Base-by-base conservation (phyloP, 2,113 vertebrate genomes). In the Todiramphus chloris region DNA sequence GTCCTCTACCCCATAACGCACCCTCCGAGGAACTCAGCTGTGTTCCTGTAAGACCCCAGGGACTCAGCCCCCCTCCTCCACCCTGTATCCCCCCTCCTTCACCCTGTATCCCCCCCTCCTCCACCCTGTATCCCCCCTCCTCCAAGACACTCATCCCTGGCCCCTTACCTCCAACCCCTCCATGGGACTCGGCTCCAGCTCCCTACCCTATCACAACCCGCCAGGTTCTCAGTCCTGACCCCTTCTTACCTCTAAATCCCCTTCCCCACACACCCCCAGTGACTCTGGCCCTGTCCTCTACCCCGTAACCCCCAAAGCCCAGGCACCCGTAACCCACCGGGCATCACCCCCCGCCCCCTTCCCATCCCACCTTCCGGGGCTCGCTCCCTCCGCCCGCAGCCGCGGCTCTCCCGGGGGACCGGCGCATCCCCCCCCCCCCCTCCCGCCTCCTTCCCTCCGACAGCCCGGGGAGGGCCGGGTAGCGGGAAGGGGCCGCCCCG, bases 301-400 rank as follows among this genome's bases (percentile, higher is more conserved):
- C 43, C 43, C 43, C 43, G 16, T 43, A 43, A 43, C 31, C 44
- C 30, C 66, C 31, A 8, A 13, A 8, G 15, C 16, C 16, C n/a
- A 25, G 25, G 55, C 17, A 59, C 39, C 31, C 24, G 9, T 30
- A 66, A 31, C 27, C 27, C 39, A 16, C 39, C 8, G 10, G 2
- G 23, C 1, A 23, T 6, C 44, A 8, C 0, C 30, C 70, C 46
- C 3, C 21, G 4, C 15, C 4, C 43, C 28, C 24, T 21, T 27
- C 23, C 53, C 58, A 15, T 14, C 41, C n/a, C 5, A 13, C 30
- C 31, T 33, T 5, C 39, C 43, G 16, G n/a, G 41, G 37, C 19
- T 44, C 62, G 9, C 24, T 27, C 41, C 37, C 37, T 18, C 18
- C 33, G 15, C 15, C 76, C 39, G 31, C 80, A 23, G 8, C 50